Conservation (phyloP, 2,797 vertebrate genomes). For the Helicolenus hilgendorfi region DNA sequence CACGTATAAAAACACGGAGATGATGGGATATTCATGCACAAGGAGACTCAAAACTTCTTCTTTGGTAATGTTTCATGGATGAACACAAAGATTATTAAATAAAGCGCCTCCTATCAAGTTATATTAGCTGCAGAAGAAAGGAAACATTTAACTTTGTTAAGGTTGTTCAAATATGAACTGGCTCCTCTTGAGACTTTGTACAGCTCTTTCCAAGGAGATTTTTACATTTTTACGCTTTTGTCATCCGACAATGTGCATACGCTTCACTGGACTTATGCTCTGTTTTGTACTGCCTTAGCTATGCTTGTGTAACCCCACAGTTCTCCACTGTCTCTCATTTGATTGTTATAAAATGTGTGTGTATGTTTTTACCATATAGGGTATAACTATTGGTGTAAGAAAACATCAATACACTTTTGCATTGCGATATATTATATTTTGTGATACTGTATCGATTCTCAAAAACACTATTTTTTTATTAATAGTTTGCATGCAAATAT, state of each 20-base stretch:
- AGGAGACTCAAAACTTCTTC: neutral
- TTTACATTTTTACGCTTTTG: constrained; percentile 10
- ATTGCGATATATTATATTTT: no score
- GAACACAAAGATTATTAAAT: neutral
- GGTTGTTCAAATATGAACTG: neutral
- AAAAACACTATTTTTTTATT: no score
- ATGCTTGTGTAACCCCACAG: neutral
- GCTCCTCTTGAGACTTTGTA: neutral
- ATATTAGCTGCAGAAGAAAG: neutral
- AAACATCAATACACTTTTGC: no score
- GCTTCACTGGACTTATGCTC: neutral
- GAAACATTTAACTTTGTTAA: neutral
- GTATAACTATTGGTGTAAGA: neutral
- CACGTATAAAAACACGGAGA: constrained; percentile 22
- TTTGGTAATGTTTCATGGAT: neutral
- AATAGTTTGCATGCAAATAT: no score
- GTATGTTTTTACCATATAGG: neutral
- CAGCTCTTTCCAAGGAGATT: constrained; percentile 2
- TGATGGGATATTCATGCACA: constrained; percentile 1
- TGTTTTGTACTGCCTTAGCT: neutral
- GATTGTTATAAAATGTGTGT: neutral
- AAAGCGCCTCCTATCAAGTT: neutral
- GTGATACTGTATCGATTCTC: no score
- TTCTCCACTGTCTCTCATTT: neutral
- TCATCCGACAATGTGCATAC: neutral